Conservation (phyloP, 2,888 invertebrate species). For the Corbicula japonica region DNA sequence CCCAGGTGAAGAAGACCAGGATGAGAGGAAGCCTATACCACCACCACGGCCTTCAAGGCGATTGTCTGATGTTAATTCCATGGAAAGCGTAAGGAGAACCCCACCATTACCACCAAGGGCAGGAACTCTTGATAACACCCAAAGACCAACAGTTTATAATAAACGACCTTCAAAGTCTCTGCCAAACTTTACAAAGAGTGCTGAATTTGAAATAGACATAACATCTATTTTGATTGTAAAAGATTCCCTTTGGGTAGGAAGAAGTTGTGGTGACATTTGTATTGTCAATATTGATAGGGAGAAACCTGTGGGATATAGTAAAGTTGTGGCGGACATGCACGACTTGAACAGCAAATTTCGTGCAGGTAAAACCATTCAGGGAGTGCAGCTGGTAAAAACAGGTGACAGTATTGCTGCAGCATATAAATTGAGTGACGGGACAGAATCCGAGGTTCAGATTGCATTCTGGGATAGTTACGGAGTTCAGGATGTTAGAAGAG, state of each 20-base stretch:
- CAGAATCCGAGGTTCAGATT: slow-evolving; percentile 28
- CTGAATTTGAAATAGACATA: slow-evolving; percentile 36
- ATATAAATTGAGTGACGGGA: slow-evolving; percentile 19
- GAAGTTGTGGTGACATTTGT: slow-evolving; percentile 74
- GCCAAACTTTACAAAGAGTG: slow-evolving; percentile 26
- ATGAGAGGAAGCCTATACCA: background rate
- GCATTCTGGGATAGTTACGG: slow-evolving; percentile 58
- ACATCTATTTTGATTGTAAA: slow-evolving; percentile 66
- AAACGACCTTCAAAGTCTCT: slow-evolving; percentile 25
- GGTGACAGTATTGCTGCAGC: slow-evolving; percentile 52
- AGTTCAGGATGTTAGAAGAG: slow-evolving; percentile 30
- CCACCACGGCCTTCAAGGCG: slow-evolving; percentile 5
- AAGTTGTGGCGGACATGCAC: slow-evolving; percentile 46
- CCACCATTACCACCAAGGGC: slow-evolving; percentile 22
- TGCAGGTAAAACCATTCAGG: background rate
- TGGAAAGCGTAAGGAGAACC: background rate
- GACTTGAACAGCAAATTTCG: slow-evolving; percentile 24
- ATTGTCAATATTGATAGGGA: slow-evolving; percentile 40
- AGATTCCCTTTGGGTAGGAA: slow-evolving; percentile 78
- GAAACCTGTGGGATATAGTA: slow-evolving; percentile 13
- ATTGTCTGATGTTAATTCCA: background rate
- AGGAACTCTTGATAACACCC: background rate
- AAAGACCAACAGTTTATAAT: background rate
- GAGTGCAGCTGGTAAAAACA: slow-evolving; percentile 28
- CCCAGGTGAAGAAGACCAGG: background rate